Conservation (phyloP, 2,113 vertebrate genomes). For the Osmerus mordax region DNA sequence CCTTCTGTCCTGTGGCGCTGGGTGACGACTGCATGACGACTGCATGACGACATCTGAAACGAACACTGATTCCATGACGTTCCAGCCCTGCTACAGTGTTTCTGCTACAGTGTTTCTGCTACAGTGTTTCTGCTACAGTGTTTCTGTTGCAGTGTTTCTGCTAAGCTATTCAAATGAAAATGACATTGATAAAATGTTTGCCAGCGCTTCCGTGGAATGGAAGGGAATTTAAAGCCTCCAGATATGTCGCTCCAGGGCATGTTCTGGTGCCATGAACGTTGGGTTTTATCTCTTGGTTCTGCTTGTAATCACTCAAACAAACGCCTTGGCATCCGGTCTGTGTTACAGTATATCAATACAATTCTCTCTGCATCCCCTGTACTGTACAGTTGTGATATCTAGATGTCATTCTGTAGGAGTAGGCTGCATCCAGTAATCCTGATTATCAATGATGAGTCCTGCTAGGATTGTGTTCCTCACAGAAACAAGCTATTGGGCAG, state of each 20-base stretch:
- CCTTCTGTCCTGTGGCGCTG: too few relatives aligned
- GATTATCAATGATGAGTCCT: too few relatives aligned
- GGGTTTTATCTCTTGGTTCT: slow-evolving; percentile 58
- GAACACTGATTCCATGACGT: too few relatives aligned
- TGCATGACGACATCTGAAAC: too few relatives aligned
- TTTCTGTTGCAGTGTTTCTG: slow-evolving; percentile 30
- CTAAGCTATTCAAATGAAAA: slow-evolving; percentile 57
- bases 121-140: not conserved
- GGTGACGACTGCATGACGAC: too few relatives aligned
- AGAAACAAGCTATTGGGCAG: too few relatives aligned
- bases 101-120: too few relatives aligned
- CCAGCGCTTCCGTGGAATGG: slow-evolving; percentile 33
- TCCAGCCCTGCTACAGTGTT: too few relatives aligned
- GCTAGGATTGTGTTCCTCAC: too few relatives aligned
- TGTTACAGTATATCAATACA: slow-evolving; percentile 36
- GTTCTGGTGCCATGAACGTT: slow-evolving; percentile 54
- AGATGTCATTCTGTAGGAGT: not conserved
- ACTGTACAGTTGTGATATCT: slow-evolving; percentile 22
- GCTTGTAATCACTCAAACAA: slow-evolving; percentile 61
- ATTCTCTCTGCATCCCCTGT: slow-evolving; percentile 11
- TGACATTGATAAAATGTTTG: slow-evolving; percentile 53
- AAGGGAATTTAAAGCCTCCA: slow-evolving; percentile 47
- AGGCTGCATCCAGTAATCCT: too few relatives aligned
- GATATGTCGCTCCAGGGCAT: slow-evolving; percentile 55
- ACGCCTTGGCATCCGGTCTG: slow-evolving; percentile 47